Base-by-base conservation (phyloP, 2,888 invertebrate genomes). In the Seira sanloemensis region DNA sequence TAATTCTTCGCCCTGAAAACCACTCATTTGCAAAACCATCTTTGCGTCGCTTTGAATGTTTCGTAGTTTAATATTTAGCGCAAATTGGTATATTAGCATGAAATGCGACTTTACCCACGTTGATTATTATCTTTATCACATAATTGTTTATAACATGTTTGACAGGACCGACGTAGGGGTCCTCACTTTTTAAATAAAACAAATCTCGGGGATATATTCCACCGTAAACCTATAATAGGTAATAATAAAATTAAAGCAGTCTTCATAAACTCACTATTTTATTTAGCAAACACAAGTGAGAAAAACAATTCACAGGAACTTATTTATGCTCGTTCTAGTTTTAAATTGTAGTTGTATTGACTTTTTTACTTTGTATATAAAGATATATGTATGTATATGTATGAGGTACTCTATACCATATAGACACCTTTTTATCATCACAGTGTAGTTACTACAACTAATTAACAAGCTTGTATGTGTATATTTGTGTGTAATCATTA, bases 351-450 rank as follows among this genome's bases (percentile, higher is more conserved):
- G 26, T n/a, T 26, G 25, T n/a, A n/a, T n/a, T 12, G 66, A 21
- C 54, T 24, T 7, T 74, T 66, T 66, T 19, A 66, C n/a, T 27
- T 23, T 16, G 27, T 26, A 37, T 68, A 19, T 69, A 78, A 65
- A 76, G 67, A 19, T 7, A 80, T n/a, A n/a, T n/a, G n/a, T n/a
- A n/a, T n/a, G n/a, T n/a, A n/a, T n/a, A 58, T 73, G 58, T 68
- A 73, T 74, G 37, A 68, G 69, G 25, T 74, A 68, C 37, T 27
- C 18, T 62, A 72, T 54, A 68, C 27, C 23, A 80, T 80, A 80
- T 73, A 80, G 74, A 80, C 80, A n/a, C n/a, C n/a, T n/a, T 74
- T 74, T 74, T 79, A 18, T 74, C 74, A 80, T 80, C 80, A 80
- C 80, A 80, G 80, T 80, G 73, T 72, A 80, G 80, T 74, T 79